Evolutionary conservation across 2,113 vertebrate genomes (phyloP).

Genomic region (Empidonax alnorum): DNA sequence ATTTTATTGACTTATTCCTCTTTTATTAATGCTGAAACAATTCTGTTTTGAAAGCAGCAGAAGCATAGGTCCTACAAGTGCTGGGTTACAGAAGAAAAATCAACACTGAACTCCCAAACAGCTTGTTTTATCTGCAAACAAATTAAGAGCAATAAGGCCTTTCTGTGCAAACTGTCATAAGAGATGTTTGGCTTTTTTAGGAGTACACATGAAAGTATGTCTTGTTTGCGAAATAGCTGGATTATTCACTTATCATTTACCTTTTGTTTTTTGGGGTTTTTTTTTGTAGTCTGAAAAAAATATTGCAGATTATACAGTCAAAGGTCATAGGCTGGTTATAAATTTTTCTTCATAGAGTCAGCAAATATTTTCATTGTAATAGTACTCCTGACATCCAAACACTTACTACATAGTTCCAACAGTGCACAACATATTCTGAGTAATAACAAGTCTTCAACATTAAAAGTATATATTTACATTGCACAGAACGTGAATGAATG

Average conservation of each 20-base stretch:
- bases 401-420: neutral
- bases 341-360: neutral
- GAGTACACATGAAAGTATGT: neutral
- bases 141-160: neutral
- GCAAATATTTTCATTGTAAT: neutral
- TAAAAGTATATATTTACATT: neutral
- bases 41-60: constrained; percentile 10
- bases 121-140: neutral
- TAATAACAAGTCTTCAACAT: neutral
- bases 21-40: neutral
- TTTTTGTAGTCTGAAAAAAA: neutral
- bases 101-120: neutral
- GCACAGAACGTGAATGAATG: constrained; percentile 3
- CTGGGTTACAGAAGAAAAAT: neutral
- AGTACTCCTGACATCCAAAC: neutral
- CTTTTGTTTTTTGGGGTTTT: neutral
- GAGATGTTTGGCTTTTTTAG: neutral
- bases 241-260: neutral
- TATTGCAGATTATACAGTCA: neutral
- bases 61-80: neutral
- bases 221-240: neutral
- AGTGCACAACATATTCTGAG: neutral
- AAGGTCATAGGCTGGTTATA: neutral
- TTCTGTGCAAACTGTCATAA: neutral
- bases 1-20: neutral